Conservation (phyloP, 2,888 invertebrate species). For the Hartigia nigra region DNA sequence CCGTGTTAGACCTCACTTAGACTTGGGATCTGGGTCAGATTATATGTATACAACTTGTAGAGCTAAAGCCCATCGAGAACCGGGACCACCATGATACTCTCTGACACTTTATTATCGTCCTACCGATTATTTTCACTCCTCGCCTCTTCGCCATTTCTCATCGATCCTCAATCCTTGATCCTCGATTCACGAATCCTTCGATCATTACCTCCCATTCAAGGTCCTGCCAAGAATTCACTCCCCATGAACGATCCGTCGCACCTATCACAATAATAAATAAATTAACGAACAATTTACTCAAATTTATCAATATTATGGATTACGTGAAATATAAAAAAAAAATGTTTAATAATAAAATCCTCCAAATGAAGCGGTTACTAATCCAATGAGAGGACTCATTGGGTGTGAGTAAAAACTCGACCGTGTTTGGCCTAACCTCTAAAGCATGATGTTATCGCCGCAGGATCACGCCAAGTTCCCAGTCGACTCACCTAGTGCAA, state of each 20-base stretch:
- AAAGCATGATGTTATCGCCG: slow-evolving; percentile 44
- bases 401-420: neutral
- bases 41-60: slow-evolving; percentile 57
- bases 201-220: neutral
- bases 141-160: neutral
- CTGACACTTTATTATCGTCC: neutral
- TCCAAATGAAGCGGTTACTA: neutral
- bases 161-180: neutral
- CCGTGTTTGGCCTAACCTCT: slow-evolving; percentile 28
- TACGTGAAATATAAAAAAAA: neutral
- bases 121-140: neutral
- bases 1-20: slow-evolving; percentile 53
- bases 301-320: too few relatives aligned
- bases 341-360: neutral
- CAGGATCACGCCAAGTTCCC: slow-evolving; percentile 36
- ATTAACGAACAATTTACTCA: neutral
- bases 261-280: neutral
- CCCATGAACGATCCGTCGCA: too few relatives aligned
- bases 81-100: neutral
- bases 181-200: neutral
- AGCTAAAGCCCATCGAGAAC: slow-evolving; percentile 13
- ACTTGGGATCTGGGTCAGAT: slow-evolving; percentile 60
- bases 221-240: neutral
- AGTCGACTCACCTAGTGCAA: slow-evolving; percentile 30
- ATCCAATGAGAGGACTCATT: neutral